Conservation (phyloP, 2,888 invertebrate genomes). For the Epinotia bilunana region DNA sequence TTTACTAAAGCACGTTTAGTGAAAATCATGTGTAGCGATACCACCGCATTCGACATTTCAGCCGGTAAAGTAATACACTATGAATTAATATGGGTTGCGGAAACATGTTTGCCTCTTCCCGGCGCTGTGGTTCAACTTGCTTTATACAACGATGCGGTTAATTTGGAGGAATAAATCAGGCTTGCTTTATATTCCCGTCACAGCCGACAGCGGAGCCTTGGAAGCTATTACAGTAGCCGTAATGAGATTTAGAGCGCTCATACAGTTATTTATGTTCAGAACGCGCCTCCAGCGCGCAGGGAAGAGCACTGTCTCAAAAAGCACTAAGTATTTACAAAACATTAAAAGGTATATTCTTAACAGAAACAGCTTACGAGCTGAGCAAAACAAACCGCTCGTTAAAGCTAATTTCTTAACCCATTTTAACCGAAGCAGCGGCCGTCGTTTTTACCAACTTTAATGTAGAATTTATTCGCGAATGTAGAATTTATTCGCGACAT, state of each 20-base stretch:
- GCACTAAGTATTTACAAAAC: slow-evolving; percentile 45
- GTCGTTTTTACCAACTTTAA: slow-evolving; percentile 21
- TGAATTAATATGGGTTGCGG: slow-evolving; percentile 44
- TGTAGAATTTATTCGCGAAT: slow-evolving; percentile 24
- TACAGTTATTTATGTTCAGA: slow-evolving; percentile 80
- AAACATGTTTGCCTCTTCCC: slow-evolving; percentile 47
- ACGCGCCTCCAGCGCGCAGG: slow-evolving; percentile 61
- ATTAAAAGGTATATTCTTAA: slow-evolving; percentile 36
- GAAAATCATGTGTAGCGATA: slow-evolving; percentile 60
- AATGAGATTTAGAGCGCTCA: slow-evolving; percentile 82
- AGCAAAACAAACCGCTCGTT: slow-evolving; percentile 43
- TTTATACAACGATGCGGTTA: slow-evolving; percentile 64
- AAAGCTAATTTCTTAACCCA: slow-evolving; percentile 42
- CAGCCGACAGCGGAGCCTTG: slow-evolving; percentile 75
- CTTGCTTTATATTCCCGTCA: slow-evolving; percentile 80
- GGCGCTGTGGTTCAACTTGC: slow-evolving; percentile 52
- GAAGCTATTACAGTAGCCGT: slow-evolving; percentile 79
- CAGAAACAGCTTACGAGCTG: slow-evolving; percentile 35
- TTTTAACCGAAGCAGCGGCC: slow-evolving; percentile 27
- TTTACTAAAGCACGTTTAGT: slow-evolving; percentile 50
- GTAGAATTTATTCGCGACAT: slow-evolving; percentile 20
- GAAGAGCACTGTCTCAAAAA: slow-evolving; percentile 52
- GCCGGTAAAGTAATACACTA: slow-evolving; percentile 45
- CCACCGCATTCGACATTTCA: slow-evolving; percentile 32
- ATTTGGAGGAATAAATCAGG: slow-evolving; percentile 76